Evolutionary conservation across 2,113 vertebrate genomes (phyloP).

Genomic region (Carassius auratus): DNA sequence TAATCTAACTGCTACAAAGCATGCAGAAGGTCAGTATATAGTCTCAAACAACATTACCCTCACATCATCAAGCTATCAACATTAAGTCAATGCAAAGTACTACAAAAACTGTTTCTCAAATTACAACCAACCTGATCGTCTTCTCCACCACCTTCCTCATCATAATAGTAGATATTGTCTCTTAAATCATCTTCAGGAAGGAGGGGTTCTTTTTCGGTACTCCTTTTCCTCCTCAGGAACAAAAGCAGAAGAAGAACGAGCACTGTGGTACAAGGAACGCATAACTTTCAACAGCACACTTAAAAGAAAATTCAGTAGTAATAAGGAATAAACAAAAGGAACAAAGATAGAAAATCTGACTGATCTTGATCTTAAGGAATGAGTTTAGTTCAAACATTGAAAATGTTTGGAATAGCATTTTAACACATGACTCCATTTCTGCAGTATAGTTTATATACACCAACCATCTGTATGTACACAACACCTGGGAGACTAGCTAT

Average conservation of each 20-base stretch:
- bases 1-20: not conserved
- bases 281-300: not conserved
- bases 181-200: constrained; percentile 82
- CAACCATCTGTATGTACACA: too few relatives aligned
- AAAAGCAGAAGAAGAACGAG: constrained; percentile 84
- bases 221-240: constrained; percentile 71
- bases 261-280: constrained; percentile 69
- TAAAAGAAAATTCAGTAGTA: not conserved
- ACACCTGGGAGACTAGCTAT: too few relatives aligned
- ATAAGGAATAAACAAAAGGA: not conserved
- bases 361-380: too few relatives aligned
- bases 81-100: too few relatives aligned
- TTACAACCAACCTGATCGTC: constrained; percentile 86
- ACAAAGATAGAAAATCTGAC: not conserved
- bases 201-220: constrained; percentile 82
- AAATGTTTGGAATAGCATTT: too few relatives aligned
- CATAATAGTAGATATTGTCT: constrained; percentile 91
- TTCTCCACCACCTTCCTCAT: constrained; percentile 93
- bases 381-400: too few relatives aligned
- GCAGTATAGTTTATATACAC: too few relatives aligned
- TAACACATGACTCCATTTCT: too few relatives aligned
- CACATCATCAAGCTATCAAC: too few relatives aligned
- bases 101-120: not conserved
- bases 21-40: not conserved
- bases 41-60: too few relatives aligned